Evolutionary conservation across 2,888 invertebrate genomes (phyloP).

Genomic region (Stenodema calcarata): DNA sequence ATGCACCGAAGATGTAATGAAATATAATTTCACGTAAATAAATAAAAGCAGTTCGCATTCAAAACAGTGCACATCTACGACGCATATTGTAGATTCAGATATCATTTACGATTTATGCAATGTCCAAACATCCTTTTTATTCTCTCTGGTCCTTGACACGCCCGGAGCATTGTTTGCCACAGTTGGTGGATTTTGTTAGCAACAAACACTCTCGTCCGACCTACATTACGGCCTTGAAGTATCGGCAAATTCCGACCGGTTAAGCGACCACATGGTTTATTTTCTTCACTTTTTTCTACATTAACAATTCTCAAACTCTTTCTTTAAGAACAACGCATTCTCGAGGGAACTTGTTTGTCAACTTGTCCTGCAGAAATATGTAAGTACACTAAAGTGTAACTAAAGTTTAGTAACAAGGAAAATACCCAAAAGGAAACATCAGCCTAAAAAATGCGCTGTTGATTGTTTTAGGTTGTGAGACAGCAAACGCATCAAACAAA

Average conservation of each 20-base stretch:
- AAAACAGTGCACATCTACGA: too few species aligned
- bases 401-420: background rate
- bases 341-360: background rate
- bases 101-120: background rate
- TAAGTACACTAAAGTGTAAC: background rate
- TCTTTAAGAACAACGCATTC: background rate
- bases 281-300: background rate
- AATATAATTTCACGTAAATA: too few species aligned
- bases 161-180: background rate
- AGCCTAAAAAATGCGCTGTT: background rate
- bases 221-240: background rate
- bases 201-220: background rate
- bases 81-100: too few species aligned
- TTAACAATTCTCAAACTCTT: background rate
- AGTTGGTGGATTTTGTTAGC: background rate
- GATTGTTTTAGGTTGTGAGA: background rate
- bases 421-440: background rate
- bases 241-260: background rate
- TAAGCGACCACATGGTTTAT: background rate
- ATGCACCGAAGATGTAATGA: too few species aligned
- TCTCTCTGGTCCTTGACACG: background rate
- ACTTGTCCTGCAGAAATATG: background rate
- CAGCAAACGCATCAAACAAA: too few species aligned
- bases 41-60: too few species aligned
- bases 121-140: background rate